phyloP scores from a whole-genome alignment of 2,113 vertebrate genomes.

The Pedionomus torquatus region DNA sequence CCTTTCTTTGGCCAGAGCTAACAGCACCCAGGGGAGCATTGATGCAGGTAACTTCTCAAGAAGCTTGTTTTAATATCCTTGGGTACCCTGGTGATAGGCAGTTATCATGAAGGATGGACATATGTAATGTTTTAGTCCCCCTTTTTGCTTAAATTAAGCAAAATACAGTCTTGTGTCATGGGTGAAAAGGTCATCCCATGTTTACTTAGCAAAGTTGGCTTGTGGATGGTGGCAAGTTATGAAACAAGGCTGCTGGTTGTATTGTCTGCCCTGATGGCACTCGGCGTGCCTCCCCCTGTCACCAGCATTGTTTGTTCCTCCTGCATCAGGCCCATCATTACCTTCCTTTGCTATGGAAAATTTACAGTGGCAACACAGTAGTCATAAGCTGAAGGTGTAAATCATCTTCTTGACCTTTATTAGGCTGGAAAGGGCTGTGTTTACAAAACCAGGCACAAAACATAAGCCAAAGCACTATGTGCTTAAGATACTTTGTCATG shows the following conservation, averaged over 20 bases:
- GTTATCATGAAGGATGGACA: background rate
- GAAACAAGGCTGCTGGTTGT: background rate
- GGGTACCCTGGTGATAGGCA: background rate
- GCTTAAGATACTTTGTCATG: background rate
- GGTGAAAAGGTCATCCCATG: background rate
- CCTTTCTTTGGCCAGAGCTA: conserved; percentile 90
- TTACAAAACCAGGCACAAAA: background rate
- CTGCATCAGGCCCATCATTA: background rate
- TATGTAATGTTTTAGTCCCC: background rate
- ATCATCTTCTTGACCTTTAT: conserved; percentile 32
- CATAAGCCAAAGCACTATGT: background rate
- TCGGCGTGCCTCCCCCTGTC: background rate
- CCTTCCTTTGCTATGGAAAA: conserved; percentile 23
- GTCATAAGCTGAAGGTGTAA: conserved; percentile 3
- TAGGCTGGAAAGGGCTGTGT: background rate
- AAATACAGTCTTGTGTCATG: background rate
- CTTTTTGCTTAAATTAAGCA: background rate
- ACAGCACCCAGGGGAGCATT: conserved; percentile 96
- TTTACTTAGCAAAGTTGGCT: background rate
- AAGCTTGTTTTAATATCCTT: background rate
- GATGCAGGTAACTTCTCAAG: conserved; percentile 84
- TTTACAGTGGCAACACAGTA: background rate
- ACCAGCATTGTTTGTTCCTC: background rate
- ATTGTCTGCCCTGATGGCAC: background rate
- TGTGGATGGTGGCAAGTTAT: background rate